These are phyloP conservation scores for Chaenogobius annularis DNA, from an alignment of 2,113 vertebrate genomes.

Conservation along the genomic window DNA sequence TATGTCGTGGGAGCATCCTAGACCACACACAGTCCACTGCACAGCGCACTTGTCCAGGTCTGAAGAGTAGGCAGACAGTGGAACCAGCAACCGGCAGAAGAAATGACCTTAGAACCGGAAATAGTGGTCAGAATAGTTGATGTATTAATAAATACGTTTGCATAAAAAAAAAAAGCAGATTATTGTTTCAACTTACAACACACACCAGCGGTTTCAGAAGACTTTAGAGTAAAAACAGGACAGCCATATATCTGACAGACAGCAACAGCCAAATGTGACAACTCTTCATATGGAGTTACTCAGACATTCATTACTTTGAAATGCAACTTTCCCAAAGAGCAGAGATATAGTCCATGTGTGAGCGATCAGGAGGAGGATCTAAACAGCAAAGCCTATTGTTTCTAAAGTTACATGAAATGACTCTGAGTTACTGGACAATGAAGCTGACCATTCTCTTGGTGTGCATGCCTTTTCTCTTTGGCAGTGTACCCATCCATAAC, in stretches of 20 bases:
- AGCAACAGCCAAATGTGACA: not conserved
- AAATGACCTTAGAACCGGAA: not conserved
- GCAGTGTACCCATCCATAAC: constrained; percentile 2
- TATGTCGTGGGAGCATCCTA: constrained; percentile 45
- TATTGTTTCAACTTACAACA: not conserved
- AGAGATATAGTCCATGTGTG: constrained; percentile 3
- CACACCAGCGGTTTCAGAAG: not conserved
- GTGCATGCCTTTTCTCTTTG: not conserved
- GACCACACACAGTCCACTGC: constrained; percentile 68
- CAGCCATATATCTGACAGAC: not conserved
- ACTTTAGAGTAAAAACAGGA: not conserved
- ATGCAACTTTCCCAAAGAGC: not conserved
- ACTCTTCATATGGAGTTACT: not conserved
- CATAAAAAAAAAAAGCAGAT: not conserved
- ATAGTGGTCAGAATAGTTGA: not conserved
- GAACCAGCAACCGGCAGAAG: not conserved
- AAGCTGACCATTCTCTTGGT: constrained; percentile 1
- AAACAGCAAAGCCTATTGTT: not conserved
- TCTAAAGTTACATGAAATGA: not conserved
- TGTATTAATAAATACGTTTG: not conserved
- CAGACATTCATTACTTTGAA: not conserved
- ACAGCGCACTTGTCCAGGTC: constrained; percentile 44
- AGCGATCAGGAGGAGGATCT: not conserved
- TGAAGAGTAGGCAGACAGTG: constrained; percentile 40
- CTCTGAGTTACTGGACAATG: not conserved